A percentile compares a stretch with the other conserved stretches of the same genome.
phyloP scores from a whole-genome alignment of 2,113 vertebrate species.

The Zeus faber region DNA sequence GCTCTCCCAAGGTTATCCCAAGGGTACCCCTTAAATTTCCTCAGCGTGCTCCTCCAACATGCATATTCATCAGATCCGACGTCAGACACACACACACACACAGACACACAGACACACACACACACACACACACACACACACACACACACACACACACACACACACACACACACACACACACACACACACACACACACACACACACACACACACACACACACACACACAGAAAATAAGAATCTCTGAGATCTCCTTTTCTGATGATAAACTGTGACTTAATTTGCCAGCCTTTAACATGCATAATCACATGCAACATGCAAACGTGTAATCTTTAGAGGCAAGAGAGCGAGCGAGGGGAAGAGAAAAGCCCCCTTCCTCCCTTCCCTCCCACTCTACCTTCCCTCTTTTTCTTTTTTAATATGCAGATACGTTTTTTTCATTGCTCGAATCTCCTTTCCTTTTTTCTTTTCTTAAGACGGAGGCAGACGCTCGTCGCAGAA shows the following conservation, averaged over 20 bases:
- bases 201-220: background rate
- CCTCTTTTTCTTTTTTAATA: conserved; percentile 40
- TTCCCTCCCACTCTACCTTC: conserved; percentile 1
- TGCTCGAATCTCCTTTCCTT: background rate
- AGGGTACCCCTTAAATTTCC: conserved; percentile 35
- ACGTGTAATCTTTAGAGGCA: conserved; percentile 31
- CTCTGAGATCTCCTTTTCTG: conserved; percentile 19
- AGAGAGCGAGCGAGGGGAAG: conserved; percentile 5
- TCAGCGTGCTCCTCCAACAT: conserved; percentile 25
- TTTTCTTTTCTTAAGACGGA: background rate
- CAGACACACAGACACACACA: too few species aligned
- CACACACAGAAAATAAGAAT: background rate
- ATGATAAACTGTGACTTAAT: conserved; percentile 30
- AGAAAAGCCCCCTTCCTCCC: background rate
- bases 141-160: too few species aligned
- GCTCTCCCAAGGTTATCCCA: conserved; percentile 11
- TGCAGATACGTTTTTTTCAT: conserved; percentile 60
- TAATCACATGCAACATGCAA: conserved; percentile 12
- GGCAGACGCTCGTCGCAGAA: conserved; percentile 38
- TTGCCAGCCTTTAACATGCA: conserved; percentile 19
- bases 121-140: too few species aligned
- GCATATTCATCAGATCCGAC: conserved; percentile 4
- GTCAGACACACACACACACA: too few species aligned
- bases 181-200: background rate
- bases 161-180: too few species aligned